Percentiles rank a stretch among this genome's conserved stretches.
Conservation (phyloP, 2,113 vertebrate species). For the Lepus americanus region DNA sequence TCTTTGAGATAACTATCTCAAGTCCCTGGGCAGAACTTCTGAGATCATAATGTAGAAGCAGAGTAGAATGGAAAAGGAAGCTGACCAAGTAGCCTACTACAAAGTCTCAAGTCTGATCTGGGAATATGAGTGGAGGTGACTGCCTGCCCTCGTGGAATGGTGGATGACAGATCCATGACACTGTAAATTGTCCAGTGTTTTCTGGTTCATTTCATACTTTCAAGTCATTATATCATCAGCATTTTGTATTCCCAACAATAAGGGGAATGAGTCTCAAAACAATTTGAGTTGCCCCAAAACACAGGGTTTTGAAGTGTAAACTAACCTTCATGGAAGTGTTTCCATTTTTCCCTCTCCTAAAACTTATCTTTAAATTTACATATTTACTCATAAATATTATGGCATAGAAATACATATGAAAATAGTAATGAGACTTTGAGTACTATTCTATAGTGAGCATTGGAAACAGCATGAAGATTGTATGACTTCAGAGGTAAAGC, state of each 20-base stretch:
- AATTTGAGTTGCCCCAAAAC: neutral
- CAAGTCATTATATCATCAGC: neutral
- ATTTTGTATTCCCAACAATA: neutral
- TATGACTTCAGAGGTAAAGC: neutral
- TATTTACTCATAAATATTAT: neutral
- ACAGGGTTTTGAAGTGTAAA: neutral
- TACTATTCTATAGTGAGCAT: neutral
- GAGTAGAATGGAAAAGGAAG: neutral
- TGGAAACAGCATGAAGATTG: neutral
- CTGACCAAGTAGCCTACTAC: neutral
- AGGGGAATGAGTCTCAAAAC: neutral
- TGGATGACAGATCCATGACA: neutral
- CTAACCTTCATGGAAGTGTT: neutral
- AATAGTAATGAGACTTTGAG: neutral
- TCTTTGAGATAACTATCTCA: neutral
- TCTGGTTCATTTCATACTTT: neutral
- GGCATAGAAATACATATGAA: neutral
- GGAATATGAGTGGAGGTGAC: neutral
- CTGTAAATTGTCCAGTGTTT: no score
- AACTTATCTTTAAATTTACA: neutral
- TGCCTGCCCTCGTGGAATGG: neutral
- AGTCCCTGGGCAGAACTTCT: neutral
- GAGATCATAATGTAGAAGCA: neutral
- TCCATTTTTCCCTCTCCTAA: conserved; percentile 1
- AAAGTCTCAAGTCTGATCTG: neutral